phyloP scores from a whole-genome alignment of 2,113 vertebrate species.

The Upupa epops region DNA sequence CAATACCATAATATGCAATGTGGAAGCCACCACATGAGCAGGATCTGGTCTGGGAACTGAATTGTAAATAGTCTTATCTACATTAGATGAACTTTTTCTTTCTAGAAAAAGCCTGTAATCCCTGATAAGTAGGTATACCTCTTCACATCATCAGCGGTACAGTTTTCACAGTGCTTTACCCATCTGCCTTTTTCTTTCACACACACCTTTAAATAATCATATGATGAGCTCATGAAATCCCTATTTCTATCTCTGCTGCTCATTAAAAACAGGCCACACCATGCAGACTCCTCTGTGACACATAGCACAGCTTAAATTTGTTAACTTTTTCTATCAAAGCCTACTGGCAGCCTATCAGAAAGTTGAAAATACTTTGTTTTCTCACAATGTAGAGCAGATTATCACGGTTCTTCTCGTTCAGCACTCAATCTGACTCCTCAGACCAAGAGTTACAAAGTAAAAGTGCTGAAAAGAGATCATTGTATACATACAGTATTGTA shows the following conservation, averaged over 20 bases:
- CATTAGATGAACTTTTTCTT: not conserved
- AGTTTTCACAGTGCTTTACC: not conserved
- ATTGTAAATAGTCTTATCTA: not conserved
- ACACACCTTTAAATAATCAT: not conserved
- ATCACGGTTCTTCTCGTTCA: not conserved
- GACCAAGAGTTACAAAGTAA: not conserved
- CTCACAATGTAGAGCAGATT: not conserved
- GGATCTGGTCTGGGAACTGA: not conserved
- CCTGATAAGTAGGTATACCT: not conserved
- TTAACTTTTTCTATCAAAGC: not conserved
- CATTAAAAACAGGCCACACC: not conserved
- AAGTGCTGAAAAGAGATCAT: not conserved
- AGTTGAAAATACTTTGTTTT: not conserved
- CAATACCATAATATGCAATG: not conserved
- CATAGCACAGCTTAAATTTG: not conserved
- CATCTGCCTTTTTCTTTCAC: not conserved
- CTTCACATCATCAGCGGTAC: not conserved
- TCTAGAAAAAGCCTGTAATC: not conserved
- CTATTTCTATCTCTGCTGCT: not conserved
- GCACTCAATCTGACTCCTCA: not conserved
- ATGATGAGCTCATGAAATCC: not conserved
- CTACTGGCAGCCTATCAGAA: not conserved
- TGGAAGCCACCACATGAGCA: not conserved
- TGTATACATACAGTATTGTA: not conserved
- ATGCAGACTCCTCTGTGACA: not conserved